phyloP scores from a whole-genome alignment of 2,113 vertebrate species.

The Aptenodytes patagonicus region DNA sequence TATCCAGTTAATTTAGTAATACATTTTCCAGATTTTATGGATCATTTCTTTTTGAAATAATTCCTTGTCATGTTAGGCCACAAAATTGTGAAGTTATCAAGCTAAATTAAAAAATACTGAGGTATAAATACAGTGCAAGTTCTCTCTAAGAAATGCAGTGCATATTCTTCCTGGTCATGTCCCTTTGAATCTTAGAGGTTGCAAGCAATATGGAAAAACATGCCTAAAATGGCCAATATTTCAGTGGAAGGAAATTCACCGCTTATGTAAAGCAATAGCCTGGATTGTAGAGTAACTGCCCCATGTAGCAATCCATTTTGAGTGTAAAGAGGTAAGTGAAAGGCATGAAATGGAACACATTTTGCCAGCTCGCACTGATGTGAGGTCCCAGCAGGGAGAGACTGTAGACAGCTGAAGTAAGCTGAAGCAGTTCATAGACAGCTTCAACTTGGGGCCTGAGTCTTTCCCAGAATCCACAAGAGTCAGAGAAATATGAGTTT shows the following conservation, averaged over 20 bases:
- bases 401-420: background rate
- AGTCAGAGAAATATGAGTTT: background rate
- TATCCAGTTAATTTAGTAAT: background rate
- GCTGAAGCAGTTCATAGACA: background rate
- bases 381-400: background rate
- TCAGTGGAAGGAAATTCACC: background rate
- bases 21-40: background rate
- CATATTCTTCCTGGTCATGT: background rate
- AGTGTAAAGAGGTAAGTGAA: background rate
- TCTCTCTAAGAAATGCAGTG: background rate
- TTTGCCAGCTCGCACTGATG: background rate
- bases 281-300: background rate
- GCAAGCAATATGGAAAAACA: background rate
- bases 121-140: background rate
- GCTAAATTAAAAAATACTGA: background rate
- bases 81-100: background rate
- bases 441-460: background rate
- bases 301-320: background rate
- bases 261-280: background rate
- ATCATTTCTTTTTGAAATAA: background rate
- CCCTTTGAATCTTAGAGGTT: background rate
- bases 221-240: background rate
- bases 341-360: background rate
- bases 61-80: background rate
- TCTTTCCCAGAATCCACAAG: background rate